Evolutionary conservation across 2,888 invertebrate species (phyloP).

Genomic region (Mycalesis mineus): DNA sequence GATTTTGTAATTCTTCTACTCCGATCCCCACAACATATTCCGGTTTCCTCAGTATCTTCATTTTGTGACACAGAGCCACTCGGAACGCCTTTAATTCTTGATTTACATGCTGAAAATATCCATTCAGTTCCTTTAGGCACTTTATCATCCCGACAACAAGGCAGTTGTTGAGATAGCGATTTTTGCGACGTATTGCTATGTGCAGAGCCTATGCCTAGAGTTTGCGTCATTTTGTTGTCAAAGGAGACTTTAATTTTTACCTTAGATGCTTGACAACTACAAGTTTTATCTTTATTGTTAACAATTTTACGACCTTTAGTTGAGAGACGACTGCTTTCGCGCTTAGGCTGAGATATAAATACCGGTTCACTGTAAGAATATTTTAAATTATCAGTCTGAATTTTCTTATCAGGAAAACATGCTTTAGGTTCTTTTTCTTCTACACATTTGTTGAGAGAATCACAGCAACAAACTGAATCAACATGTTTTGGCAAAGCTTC

Average conservation of each 20-base stretch:
- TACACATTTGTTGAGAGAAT: too few relatives aligned
- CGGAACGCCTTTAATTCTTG: background rate
- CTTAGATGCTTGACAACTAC: background rate
- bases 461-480: too few relatives aligned
- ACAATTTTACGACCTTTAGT: background rate
- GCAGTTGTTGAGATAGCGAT: background rate
- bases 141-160: background rate
- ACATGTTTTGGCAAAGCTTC: too few relatives aligned
- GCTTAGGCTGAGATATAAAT: background rate
- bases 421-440: background rate
- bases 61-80: background rate
- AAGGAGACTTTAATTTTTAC: background rate
- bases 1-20: background rate
- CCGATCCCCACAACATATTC: background rate
- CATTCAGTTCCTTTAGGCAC: background rate
- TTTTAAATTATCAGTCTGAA: background rate
- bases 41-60: background rate
- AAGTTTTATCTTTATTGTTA: background rate
- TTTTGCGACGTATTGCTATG: background rate
- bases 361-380: background rate
- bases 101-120: constrained; percentile 1
- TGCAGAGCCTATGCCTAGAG: background rate
- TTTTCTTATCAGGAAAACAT: background rate
- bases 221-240: background rate
- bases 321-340: background rate